phyloP scores from a whole-genome alignment of 1,140 invertebrate genomes.

The Carcinoscorpius rotundicauda region DNA sequence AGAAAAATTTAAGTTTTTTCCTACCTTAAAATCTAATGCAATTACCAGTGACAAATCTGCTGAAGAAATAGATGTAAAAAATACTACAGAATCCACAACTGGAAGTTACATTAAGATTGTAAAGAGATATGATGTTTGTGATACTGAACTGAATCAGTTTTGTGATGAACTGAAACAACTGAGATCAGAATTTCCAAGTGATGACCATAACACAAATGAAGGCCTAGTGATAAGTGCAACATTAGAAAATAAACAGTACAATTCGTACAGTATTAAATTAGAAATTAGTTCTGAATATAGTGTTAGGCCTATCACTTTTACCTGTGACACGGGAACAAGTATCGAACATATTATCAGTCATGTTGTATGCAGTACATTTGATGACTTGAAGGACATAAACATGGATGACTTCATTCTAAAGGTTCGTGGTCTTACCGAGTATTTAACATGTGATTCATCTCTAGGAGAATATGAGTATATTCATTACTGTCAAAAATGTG shows the following conservation, averaged over 20 bases:
- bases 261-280: constrained; percentile 71
- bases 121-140: constrained; percentile 6
- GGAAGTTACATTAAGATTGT: background rate
- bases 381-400: constrained; percentile 19
- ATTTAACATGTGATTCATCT: constrained; percentile 48
- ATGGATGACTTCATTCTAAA: constrained; percentile 35
- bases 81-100: background rate
- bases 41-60: too few species aligned
- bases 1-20: too few species aligned
- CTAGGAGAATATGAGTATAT: constrained; percentile 86
- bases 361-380: constrained; percentile 47
- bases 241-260: constrained; percentile 57
- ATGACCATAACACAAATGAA: constrained; percentile 39
- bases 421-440: constrained; percentile 70
- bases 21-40: too few species aligned
- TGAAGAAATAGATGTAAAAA: too few species aligned
- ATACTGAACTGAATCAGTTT: constrained; percentile 61
- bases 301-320: constrained; percentile 60
- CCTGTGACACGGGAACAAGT: constrained; percentile 70
- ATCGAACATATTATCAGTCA: constrained; percentile 78
- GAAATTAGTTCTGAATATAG: constrained; percentile 54
- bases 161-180: constrained; percentile 61
- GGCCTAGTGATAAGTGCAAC: constrained; percentile 62
- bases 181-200: constrained; percentile 47
- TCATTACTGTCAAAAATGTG: constrained; percentile 83